Evolutionary conservation across 1,140 invertebrate genomes (phyloP), one percentile per base, ranked within the genome.

Genomic region (Homalodisca vitripennis): DNA sequence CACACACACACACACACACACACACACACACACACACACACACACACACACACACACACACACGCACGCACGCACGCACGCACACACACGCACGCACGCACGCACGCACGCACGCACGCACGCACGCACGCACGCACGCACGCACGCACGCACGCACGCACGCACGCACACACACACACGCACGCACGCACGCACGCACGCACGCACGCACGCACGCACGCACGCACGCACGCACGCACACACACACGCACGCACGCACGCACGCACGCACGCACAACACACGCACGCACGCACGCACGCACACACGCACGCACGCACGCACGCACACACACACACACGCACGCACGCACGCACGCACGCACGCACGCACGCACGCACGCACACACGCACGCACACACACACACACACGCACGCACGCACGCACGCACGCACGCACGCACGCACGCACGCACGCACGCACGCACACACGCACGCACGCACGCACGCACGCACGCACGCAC

Each of bases 401-500:
- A 46, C n/a, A 46, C n/a, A 12, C 10, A 46, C n/a, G 41, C n/a
- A 12, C 10, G n/a, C n/a, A n/a, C n/a, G n/a, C n/a, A n/a, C n/a
- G n/a, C n/a, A n/a, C n/a, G n/a, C n/a, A 46, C 10, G 10, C n/a
- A 10, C 41, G 41, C n/a, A 12, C n/a, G 10, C 10, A n/a, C 41
- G n/a, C 41, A n/a, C 41, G 41, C 41, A 24, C 51, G 51, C 51
- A 24, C 51, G 20, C 51, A 55, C 51, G 24, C 51, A 55, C 51
- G 24, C 51, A 55, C 51, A 55, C 51, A 55, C 51, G 24, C 51
- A 55, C 51, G 24, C 51, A 55, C 51, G 24, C 51, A 55, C 51
- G 24, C 51, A 55, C 51, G 24, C 51, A 55, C 51, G 24, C 51
- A 55, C 51, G 24, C 51, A 55, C 51, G 24, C 51, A 55, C 51